Conservation (phyloP, 2,113 vertebrate genomes). For the Rafetus swinhoei region DNA sequence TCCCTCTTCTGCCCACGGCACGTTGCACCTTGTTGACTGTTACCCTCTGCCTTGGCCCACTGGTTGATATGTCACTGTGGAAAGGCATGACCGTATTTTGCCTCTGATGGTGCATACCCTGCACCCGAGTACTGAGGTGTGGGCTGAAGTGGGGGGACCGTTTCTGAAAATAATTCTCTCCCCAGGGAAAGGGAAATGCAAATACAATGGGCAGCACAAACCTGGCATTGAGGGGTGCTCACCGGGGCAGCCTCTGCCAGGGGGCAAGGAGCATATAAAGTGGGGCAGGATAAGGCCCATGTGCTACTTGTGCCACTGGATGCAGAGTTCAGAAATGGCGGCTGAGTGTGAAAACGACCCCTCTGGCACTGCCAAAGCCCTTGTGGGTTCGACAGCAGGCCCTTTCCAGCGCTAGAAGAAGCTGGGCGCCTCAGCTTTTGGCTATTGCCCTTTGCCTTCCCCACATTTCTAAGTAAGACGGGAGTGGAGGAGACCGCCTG, state of each 20-base stretch:
- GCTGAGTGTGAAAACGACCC: background rate
- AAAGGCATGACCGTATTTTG: accelerated
- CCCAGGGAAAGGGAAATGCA: background rate
- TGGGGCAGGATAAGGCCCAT: background rate
- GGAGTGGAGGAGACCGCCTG: background rate
- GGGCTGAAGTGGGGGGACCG: accelerated
- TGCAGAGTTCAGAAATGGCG: background rate
- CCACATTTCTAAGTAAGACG: conserved; percentile 33
- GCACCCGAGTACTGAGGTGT: accelerated
- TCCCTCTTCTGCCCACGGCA: background rate
- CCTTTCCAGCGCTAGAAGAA: background rate
- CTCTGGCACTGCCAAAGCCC: background rate
- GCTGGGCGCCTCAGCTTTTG: background rate
- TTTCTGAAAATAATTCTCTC: background rate
- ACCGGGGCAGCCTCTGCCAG: accelerated
- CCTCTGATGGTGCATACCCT: accelerated
- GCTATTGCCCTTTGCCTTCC: conserved; percentile 12
- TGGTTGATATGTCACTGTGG: background rate
- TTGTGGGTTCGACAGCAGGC: accelerated
- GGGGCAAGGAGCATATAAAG: accelerated
- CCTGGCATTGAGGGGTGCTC: background rate
- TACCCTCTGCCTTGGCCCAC: background rate
- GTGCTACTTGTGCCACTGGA: background rate
- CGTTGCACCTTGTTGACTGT: background rate
- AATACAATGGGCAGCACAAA: accelerated